Evolutionary conservation across 2,797 vertebrate genomes (phyloP).

Genomic region (Rhabdophis nuchalis): DNA sequence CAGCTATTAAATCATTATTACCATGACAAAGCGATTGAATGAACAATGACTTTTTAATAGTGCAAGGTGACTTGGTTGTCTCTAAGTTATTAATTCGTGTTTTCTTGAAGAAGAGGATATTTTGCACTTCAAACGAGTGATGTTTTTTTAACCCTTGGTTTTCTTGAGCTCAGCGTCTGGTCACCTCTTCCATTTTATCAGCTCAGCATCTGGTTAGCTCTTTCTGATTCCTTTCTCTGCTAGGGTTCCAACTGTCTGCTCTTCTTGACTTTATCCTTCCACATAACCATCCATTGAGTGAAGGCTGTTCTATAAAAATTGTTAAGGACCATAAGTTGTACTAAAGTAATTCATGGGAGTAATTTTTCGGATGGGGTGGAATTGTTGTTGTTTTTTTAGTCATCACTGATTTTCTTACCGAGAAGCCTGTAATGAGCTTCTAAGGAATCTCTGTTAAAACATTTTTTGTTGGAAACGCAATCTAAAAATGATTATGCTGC

Average conservation of each 20-base stretch:
- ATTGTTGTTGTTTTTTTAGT: too few relatives aligned
- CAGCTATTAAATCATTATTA: too few relatives aligned
- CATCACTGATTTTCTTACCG: neutral
- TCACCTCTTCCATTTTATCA: neutral
- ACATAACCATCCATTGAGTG: neutral
- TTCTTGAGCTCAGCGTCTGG: neutral
- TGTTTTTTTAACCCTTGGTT: neutral
- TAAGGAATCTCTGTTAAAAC: too few relatives aligned
- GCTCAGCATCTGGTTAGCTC: neutral
- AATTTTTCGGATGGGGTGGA: neutral
- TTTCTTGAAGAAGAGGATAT: neutral
- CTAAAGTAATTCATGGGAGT: neutral
- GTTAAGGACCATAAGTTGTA: neutral
- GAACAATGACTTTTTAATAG: neutral
- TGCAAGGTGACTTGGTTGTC: neutral
- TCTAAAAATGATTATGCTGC: neutral
- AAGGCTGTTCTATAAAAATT: neutral
- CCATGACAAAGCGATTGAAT: neutral
- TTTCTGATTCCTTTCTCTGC: neutral
- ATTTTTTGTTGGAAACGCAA: too few relatives aligned
- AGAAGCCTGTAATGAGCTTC: neutral
- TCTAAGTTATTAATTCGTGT: neutral
- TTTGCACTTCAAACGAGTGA: neutral
- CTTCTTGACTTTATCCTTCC: neutral
- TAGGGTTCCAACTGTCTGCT: neutral